Conservation (phyloP, 2,113 vertebrate species). For the Amphiprion percula region DNA sequence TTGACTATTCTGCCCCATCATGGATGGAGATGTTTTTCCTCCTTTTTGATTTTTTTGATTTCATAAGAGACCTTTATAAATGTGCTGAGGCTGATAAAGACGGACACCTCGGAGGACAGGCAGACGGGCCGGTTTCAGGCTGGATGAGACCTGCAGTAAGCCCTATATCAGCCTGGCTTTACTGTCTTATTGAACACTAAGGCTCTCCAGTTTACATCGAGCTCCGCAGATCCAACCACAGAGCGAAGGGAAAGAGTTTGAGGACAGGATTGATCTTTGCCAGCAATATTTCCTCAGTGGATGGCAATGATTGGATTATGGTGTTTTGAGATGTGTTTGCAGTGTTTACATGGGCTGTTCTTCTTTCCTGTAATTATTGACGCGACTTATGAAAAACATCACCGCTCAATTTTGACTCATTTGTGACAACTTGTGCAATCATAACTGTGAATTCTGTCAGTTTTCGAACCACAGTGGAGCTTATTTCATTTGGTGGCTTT, state of each 20-base stretch:
- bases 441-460: constrained; percentile 19
- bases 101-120: constrained; percentile 40
- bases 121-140: constrained; percentile 62
- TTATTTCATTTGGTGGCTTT: constrained; percentile 33
- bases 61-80: constrained; percentile 79
- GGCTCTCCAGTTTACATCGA: constrained; percentile 64
- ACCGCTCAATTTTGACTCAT: constrained; percentile 23
- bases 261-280: constrained; percentile 53
- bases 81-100: constrained; percentile 52
- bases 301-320: constrained; percentile 60
- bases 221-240: constrained; percentile 32
- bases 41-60: constrained; percentile 42
- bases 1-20: constrained; percentile 25
- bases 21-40: constrained; percentile 43
- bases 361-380: constrained; percentile 52
- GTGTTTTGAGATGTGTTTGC: constrained; percentile 56
- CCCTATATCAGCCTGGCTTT: constrained; percentile 73
- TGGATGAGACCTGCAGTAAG: constrained; percentile 68
- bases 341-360: constrained; percentile 38
- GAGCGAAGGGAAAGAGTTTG: constrained; percentile 41
- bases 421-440: constrained; percentile 21
- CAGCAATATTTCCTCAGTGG: constrained; percentile 53
- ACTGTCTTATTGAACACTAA: constrained; percentile 75
- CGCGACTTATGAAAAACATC: constrained; percentile 24
- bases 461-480: constrained; percentile 10